These are phyloP conservation scores for Hypothenemus hampei DNA, from an alignment of 1,140 invertebrate species.

Conservation along the genomic window DNA sequence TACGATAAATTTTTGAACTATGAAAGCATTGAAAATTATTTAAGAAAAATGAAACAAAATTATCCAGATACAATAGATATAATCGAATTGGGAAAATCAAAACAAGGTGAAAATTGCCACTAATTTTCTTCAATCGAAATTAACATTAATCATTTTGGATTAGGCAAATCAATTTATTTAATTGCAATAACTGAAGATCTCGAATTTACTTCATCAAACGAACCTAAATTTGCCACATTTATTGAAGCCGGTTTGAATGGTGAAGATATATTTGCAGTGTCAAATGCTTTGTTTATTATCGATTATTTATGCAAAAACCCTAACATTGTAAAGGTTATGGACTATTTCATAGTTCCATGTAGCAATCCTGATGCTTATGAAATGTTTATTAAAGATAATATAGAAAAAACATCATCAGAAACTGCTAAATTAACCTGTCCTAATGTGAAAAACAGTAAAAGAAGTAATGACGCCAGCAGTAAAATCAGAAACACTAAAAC, in stretches of 20 bases:
- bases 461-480: not conserved
- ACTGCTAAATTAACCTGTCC: not conserved
- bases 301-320: conserved; percentile 28
- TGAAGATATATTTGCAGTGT: conserved; percentile 24
- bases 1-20: conserved; percentile 31
- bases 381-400: conserved; percentile 7
- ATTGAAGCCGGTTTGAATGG: conserved; percentile 34
- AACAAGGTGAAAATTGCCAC: conserved; percentile 6
- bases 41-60: conserved; percentile 21
- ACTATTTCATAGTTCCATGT: conserved; percentile 32
- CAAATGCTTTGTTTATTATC: conserved; percentile 28
- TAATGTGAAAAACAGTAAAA: not conserved
- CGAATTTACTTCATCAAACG: not conserved
- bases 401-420: not conserved
- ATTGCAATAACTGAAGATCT: conserved; percentile 13
- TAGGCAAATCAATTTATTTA: conserved; percentile 29
- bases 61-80: conserved; percentile 10
- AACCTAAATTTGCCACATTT: conserved; percentile 21
- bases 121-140: not conserved
- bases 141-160: not conserved
- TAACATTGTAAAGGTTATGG: conserved; percentile 20
- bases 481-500: not conserved
- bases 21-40: conserved; percentile 24
- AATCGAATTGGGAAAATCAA: conserved; percentile 17
- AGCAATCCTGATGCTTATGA: conserved; percentile 33